Evolutionary conservation across 2,888 invertebrate genomes (phyloP), one percentile per base, ranked within the genome.

Genomic region (Fragum sueziense): DNA sequence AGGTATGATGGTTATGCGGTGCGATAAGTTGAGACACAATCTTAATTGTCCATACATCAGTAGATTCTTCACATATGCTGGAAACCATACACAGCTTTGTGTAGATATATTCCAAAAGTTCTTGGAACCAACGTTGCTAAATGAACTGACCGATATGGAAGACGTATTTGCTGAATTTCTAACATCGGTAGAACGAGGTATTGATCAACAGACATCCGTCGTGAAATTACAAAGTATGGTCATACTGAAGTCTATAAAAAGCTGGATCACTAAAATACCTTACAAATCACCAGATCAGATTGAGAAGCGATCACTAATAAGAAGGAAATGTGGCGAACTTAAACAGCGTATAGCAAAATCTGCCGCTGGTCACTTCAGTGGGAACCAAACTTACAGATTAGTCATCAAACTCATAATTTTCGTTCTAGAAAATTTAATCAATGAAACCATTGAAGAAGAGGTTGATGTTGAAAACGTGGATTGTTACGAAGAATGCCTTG

Each of bases 1-100:
- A 11, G 61, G 61, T 31, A 33, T 33, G 6, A 61, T 61, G 61
- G 61, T 61, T n/a, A 29, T 61, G 33, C 22, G 61, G n/a, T 31
- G 31, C 4, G 61, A 61, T 9, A 61, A 61, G 17, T 14, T 61
- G 9, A 61, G 61, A 61, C 7, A 33, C n/a, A 22, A 61, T 33
- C n/a, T 61, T 3, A 61, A 25, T 11, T 61, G 31, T 6, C 33
- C 61, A 20, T 61, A 61, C 33, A 29, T 33, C 3, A 61, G 27
- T 20, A 17, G 27, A 9, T 33, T 61, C 61, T 61, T 33, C 27
- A 6, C 6, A 33, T 20, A 17, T 6, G 20, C 61, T 1, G 33
- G 33, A 6, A 14, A n/a, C 31, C 20, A 6, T 3, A 20, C 31
- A 14, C 29, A 33, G 33, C 11, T 22, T 3, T 33, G 33, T 20